Percentiles rank a stretch among this genome's conserved stretches.
These are phyloP conservation scores for Ascidia mentula DNA, from an alignment of 23 tunicate species.

Conservation along the genomic window DNA sequence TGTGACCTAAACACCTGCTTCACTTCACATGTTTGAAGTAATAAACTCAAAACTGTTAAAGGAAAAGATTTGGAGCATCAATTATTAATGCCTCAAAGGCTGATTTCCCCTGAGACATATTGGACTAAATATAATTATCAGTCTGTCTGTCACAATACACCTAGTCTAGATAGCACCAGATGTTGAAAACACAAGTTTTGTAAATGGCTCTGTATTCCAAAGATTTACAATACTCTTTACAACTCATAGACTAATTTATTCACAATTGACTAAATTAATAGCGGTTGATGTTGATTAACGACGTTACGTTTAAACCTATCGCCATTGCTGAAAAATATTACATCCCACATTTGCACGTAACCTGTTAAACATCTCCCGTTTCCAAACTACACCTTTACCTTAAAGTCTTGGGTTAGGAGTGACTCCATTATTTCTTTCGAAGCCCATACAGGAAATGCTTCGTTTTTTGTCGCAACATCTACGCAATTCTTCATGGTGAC, in stretches of 20 bases:
- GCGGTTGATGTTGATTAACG: no score
- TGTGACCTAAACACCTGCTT: no score
- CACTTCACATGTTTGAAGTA: neutral
- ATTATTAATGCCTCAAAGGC: slow-evolving; percentile 7
- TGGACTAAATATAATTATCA: slow-evolving; percentile 5
- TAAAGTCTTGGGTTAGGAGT: neutral
- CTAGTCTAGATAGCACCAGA: no score
- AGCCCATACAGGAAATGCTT: neutral
- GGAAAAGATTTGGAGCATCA: neutral
- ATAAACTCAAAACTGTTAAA: neutral
- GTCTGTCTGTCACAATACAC: neutral
- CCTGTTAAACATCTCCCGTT: no score
- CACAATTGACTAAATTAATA: no score
- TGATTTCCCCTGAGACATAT: slow-evolving; percentile 2
- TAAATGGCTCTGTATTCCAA: no score
- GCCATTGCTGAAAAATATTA: no score
- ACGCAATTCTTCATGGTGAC: neutral
- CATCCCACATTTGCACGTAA: no score
- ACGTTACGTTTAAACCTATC: no score
- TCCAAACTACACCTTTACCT: neutral
- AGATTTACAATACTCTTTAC: no score
- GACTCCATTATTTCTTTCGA: neutral
- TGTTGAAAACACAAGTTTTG: no score
- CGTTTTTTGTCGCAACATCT: slow-evolving; percentile 3
- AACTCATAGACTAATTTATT: no score